Evolutionary conservation across 53 echinoderm and acorn worm species (phyloP).

Genomic region (Henricia sp.): DNA sequence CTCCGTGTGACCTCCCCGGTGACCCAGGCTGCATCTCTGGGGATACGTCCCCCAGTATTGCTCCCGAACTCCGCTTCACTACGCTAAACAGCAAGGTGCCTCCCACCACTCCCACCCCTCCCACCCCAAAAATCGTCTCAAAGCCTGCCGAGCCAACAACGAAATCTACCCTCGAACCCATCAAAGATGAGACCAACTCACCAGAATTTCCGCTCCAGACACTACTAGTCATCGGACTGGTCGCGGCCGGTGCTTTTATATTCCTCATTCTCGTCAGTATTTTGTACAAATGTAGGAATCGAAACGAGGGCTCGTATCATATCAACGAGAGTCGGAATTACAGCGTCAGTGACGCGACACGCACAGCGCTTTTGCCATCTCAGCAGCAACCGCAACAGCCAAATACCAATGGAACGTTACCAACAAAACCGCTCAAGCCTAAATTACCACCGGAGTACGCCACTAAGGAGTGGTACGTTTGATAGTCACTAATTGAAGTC

Average conservation of each 20-base stretch:
- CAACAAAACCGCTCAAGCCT: conserved; percentile 90
- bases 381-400: conserved; percentile 53
- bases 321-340: conserved; percentile 99
- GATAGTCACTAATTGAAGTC: conserved; percentile 9
- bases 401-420: conserved; percentile 84
- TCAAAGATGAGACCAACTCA: conserved; percentile 9
- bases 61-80: conserved; percentile 63
- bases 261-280: conserved; percentile 78
- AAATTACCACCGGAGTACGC: conserved; percentile 97
- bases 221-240: conserved; percentile 84
- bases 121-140: background rate
- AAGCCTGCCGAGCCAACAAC: background rate
- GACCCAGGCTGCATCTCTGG: conserved; percentile 30
- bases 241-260: conserved; percentile 78
- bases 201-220: conserved; percentile 83
- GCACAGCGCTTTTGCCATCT: conserved; percentile 81
- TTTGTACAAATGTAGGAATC: conserved; percentile 93
- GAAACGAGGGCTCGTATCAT: conserved; percentile 98
- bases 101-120: background rate
- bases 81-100: conserved; percentile 5
- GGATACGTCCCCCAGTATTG: conserved; percentile 34
- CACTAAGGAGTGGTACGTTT: conserved; percentile 98
- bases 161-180: background rate
- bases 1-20: background rate
- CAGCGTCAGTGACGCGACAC: conserved; percentile 67